A percentile compares a stretch with the other conserved stretches of the same genome.
Evolutionary conservation across 2,888 invertebrate genomes (phyloP).

Genomic region (Dryobota labecula): DNA sequence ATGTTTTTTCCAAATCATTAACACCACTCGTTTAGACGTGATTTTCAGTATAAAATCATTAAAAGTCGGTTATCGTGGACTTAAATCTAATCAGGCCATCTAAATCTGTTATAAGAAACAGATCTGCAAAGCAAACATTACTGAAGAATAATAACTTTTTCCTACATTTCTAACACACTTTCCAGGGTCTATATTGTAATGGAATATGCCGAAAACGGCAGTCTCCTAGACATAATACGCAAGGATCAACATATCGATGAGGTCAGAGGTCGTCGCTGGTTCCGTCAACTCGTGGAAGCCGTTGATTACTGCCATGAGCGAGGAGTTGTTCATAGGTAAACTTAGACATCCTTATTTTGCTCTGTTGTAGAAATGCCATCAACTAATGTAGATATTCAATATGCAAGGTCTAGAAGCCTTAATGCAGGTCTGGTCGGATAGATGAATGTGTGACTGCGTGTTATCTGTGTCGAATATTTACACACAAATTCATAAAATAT

Average conservation of each 20-base stretch:
- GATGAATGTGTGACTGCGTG: background rate
- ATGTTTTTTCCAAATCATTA: too few relatives aligned
- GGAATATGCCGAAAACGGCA: conserved; percentile 96
- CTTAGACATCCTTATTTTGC: background rate
- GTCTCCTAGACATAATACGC: conserved; percentile 94
- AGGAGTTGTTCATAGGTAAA: conserved; percentile 95
- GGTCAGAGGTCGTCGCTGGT: conserved; percentile 92
- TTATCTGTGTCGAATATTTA: too few relatives aligned
- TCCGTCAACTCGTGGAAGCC: conserved; percentile 93
- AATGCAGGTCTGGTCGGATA: background rate
- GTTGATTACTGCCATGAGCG: conserved; percentile 95
- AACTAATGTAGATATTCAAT: background rate
- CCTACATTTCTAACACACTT: background rate
- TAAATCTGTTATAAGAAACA: background rate
- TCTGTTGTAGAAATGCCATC: background rate
- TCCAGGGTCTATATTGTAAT: conserved; percentile 95
- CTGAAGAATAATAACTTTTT: background rate
- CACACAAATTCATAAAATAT: too few relatives aligned
- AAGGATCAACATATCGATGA: conserved; percentile 94
- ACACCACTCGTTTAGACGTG: too few relatives aligned
- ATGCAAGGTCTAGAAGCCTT: background rate
- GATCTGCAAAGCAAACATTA: background rate
- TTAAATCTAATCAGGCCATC: too few relatives aligned
- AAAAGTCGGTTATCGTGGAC: too few relatives aligned
- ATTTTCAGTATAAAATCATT: too few relatives aligned